Conservation (phyloP, 2,797 vertebrate species). For the Channallabes apus region DNA sequence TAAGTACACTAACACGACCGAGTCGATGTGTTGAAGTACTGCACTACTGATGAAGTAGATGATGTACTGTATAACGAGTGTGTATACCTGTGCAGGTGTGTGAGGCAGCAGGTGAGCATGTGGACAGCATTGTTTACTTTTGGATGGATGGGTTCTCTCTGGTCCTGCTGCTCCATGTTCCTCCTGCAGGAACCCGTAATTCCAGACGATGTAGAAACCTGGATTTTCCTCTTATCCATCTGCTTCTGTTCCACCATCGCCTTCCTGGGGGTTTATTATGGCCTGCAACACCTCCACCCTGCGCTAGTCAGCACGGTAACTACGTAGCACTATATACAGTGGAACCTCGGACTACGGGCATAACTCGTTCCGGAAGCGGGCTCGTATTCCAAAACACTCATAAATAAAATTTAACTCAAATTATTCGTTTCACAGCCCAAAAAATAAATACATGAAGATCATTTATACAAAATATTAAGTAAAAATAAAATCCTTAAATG, state of each 20-base stretch:
- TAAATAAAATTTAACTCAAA: too few relatives aligned
- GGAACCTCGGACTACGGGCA: too few relatives aligned
- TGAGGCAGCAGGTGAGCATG: slow-evolving; percentile 91
- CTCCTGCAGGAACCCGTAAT: slow-evolving; percentile 91
- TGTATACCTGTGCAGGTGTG: slow-evolving; percentile 81
- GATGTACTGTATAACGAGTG: not conserved
- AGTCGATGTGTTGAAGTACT: not conserved
- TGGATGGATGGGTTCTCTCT: slow-evolving; percentile 91
- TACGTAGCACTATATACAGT: not conserved
- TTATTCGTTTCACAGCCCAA: too few relatives aligned
- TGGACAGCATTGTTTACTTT: slow-evolving; percentile 95
- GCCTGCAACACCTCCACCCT: slow-evolving; percentile 90
- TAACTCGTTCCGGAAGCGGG: too few relatives aligned
- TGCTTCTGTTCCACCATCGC: slow-evolving; percentile 86
- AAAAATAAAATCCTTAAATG: too few relatives aligned
- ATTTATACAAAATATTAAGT: too few relatives aligned
- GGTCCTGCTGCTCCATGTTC: slow-evolving; percentile 85
- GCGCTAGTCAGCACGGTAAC: slow-evolving; percentile 87
- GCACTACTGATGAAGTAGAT: not conserved
- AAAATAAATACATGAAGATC: too few relatives aligned
- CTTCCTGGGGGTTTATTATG: slow-evolving; percentile 92
- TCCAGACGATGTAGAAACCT: slow-evolving; percentile 84
- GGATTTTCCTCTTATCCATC: slow-evolving; percentile 87
- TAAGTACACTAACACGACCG: not conserved
- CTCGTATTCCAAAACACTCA: too few relatives aligned